These are phyloP conservation scores for Grammomys surdaster DNA, from an alignment of 2,113 vertebrate species.

Conservation along the genomic window DNA sequence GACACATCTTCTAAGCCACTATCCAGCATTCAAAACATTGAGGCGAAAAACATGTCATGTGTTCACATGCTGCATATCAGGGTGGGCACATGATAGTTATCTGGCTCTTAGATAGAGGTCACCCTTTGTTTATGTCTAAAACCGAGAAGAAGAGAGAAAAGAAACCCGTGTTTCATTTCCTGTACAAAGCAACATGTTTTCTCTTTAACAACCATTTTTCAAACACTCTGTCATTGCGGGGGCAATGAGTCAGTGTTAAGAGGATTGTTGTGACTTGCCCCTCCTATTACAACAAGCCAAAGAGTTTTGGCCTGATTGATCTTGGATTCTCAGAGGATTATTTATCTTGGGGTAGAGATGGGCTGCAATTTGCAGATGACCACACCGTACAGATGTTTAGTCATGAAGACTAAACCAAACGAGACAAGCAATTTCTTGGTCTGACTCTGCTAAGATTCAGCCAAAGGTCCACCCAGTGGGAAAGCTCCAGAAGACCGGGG, in stretches of 20 bases:
- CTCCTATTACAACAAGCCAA: constrained; percentile 63
- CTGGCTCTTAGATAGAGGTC: neutral
- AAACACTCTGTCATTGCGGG: constrained; percentile 32
- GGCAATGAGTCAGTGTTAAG: constrained; percentile 70
- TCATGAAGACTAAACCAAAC: constrained; percentile 62
- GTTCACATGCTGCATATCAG: neutral
- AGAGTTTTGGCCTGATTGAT: neutral
- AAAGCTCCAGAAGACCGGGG: constrained; percentile 41
- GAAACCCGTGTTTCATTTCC: constrained; percentile 1
- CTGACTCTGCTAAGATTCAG: constrained; percentile 53
- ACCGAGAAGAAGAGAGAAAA: neutral
- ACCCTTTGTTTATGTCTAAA: neutral
- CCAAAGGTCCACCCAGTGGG: constrained; percentile 63
- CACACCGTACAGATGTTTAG: constrained; percentile 52
- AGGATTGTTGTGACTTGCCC: constrained; percentile 55
- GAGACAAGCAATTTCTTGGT: constrained; percentile 64
- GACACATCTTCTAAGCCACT: constrained; percentile 35
- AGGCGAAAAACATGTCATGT: neutral
- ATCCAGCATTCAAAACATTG: constrained; percentile 7
- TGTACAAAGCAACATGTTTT: constrained; percentile 65
- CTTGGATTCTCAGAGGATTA: constrained; percentile 45
- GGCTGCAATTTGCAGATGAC: constrained; percentile 61
- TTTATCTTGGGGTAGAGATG: constrained; percentile 41
- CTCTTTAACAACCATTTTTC: constrained; percentile 62
- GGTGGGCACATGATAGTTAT: neutral